Evolutionary conservation across 2,888 invertebrate genomes (phyloP).

Genomic region (Nipponacmea schrenckii): DNA sequence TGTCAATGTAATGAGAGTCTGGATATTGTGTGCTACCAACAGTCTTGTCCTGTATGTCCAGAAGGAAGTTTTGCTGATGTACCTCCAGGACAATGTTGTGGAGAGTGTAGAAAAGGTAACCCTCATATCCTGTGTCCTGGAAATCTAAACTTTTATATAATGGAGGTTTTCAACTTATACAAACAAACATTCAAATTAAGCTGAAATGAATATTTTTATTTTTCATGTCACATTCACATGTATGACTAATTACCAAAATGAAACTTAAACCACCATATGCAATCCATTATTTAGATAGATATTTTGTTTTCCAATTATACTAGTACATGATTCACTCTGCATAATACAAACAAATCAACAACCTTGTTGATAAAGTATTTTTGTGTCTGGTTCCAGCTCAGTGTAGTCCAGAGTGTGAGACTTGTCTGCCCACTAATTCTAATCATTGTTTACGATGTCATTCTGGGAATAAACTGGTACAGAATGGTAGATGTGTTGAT

Average conservation of each 20-base stretch:
- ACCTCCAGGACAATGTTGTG: slow-evolving; percentile 50
- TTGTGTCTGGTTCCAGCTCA: slow-evolving; percentile 33
- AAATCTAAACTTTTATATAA: too few species aligned
- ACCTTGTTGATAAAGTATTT: too few species aligned
- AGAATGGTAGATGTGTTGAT: slow-evolving; percentile 32
- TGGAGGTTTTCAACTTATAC: too few species aligned
- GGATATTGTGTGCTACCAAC: slow-evolving; percentile 48
- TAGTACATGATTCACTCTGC: too few species aligned
- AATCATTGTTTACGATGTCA: slow-evolving; percentile 45
- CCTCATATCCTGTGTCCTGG: neutral
- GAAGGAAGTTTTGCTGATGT: slow-evolving; percentile 33
- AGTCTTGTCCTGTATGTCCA: slow-evolving; percentile 51
- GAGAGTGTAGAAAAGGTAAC: slow-evolving; percentile 49
- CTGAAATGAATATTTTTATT: neutral
- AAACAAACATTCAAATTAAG: too few species aligned
- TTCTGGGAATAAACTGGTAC: slow-evolving; percentile 29
- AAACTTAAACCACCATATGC: too few species aligned
- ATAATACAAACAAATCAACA: too few species aligned
- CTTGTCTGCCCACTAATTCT: slow-evolving; percentile 39
- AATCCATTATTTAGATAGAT: too few species aligned
- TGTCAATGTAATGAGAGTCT: slow-evolving; percentile 51
- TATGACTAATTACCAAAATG: too few species aligned
- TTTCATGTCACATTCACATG: too few species aligned
- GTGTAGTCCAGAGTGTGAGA: slow-evolving; percentile 43
- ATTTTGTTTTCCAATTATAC: too few species aligned